Conservation (phyloP, 2,888 invertebrate species). For the Seladonia tumulorum region DNA sequence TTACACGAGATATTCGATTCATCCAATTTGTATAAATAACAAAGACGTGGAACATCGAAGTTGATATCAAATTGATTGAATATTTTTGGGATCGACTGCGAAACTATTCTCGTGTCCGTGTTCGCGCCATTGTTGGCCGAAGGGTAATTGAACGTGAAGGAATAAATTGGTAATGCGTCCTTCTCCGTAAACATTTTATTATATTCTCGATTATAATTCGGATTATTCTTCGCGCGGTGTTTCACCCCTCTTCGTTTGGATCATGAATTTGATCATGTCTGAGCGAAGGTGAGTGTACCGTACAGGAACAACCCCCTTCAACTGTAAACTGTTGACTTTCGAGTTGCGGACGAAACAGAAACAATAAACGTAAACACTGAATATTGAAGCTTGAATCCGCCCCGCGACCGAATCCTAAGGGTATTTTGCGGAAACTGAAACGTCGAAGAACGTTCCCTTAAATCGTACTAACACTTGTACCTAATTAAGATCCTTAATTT, state of each 20-base stretch:
- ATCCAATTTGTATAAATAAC: neutral
- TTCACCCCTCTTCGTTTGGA: neutral
- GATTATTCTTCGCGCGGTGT: neutral
- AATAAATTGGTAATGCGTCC: neutral
- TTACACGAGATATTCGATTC: neutral
- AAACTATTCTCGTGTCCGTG: neutral
- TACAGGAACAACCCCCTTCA: neutral
- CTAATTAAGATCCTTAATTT: neutral
- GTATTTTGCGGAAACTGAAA: neutral
- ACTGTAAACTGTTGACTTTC: slow-evolving; percentile 1
- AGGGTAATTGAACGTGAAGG: neutral
- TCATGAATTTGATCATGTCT: neutral
- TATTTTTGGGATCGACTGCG: neutral
- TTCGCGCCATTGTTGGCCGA: neutral
- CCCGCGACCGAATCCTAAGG: neutral
- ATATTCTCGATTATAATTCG: neutral
- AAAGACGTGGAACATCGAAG: neutral
- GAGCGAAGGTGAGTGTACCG: neutral
- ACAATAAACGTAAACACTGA: slow-evolving; percentile 15
- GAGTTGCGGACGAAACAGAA: slow-evolving; percentile 8
- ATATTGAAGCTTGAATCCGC: neutral
- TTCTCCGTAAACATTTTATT: neutral
- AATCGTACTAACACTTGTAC: neutral
- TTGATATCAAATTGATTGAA: neutral
- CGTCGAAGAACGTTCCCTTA: neutral